Conservation (phyloP, 2,113 vertebrate species). For the Orientallactaga bullata region DNA sequence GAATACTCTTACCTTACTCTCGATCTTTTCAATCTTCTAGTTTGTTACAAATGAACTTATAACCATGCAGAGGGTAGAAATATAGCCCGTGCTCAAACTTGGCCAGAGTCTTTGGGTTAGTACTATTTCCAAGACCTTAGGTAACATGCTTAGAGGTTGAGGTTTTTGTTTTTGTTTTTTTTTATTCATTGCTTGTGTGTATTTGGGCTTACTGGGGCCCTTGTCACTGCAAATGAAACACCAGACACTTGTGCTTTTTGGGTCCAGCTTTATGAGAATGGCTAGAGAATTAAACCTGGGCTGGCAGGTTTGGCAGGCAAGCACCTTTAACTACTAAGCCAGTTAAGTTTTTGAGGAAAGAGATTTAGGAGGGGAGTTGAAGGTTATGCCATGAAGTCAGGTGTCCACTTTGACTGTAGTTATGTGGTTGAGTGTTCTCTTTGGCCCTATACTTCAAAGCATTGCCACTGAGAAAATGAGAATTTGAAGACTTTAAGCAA, state of each 20-base stretch:
- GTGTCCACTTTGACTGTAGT: not conserved
- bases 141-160: not conserved
- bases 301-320: no score
- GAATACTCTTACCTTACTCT: no score
- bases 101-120: not conserved
- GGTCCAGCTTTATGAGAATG: no score
- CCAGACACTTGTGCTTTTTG: no score
- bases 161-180: no score
- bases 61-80: conserved; percentile 35
- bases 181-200: no score
- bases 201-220: no score
- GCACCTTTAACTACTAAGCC: no score
- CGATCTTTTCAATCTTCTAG: not conserved
- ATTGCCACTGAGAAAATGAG: not conserved
- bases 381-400: no score
- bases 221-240: no score
- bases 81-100: not conserved
- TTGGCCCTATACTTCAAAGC: not conserved
- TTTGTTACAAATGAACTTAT: not conserved
- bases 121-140: not conserved
- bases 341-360: not conserved
- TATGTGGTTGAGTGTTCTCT: not conserved
- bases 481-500: not conserved
- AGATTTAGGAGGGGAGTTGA: rapidly evolving
- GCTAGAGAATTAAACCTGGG: no score